Conservation (phyloP, 2,888 invertebrate genomes). For the Beris chalybata region DNA sequence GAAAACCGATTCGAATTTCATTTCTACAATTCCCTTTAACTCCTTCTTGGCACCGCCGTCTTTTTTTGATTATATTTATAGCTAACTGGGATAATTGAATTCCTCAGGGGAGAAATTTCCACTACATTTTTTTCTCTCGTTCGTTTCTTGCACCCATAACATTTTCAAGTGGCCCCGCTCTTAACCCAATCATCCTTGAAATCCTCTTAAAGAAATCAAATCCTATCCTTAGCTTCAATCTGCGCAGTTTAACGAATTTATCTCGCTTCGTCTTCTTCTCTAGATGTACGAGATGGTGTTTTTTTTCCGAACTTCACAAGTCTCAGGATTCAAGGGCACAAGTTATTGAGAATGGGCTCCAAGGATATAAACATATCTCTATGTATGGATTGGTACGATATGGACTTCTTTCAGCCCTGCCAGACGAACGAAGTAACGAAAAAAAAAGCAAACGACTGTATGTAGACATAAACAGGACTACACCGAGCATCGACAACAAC, state of each 20-base stretch:
- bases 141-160: background rate
- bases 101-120: conserved; percentile 1
- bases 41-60: background rate
- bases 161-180: conserved; percentile 2
- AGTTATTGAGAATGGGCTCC: no score
- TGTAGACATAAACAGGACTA: no score
- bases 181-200: conserved; percentile 24
- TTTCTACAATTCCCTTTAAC: no score
- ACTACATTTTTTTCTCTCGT: background rate
- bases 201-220: conserved; percentile 25
- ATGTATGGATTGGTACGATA: no score
- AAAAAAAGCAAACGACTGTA: no score
- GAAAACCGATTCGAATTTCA: no score
- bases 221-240: conserved; percentile 12
- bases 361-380: no score
- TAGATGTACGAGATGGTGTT: background rate
- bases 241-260: conserved; percentile 7
- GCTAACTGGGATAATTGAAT: conserved; percentile 29
- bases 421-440: no score
- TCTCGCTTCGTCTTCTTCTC: background rate
- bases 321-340: no score
- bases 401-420: no score
- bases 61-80: conserved; percentile 13
- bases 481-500: no score
- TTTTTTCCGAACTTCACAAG: no score